phyloP scores from a whole-genome alignment of 2,113 vertebrate species.

The Myrmecobius fasciatus region DNA sequence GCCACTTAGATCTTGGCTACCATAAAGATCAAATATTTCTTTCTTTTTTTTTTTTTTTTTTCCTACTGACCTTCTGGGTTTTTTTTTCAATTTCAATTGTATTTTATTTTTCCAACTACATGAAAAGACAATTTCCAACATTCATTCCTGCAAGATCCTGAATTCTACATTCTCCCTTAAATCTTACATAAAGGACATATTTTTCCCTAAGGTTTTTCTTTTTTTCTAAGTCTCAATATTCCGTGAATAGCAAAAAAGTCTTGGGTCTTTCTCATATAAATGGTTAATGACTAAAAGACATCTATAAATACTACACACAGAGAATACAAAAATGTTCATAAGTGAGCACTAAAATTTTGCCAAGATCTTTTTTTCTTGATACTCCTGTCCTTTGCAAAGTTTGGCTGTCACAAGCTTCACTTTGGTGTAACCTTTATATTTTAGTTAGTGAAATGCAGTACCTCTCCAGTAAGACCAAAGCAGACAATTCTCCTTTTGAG shows the following conservation, averaged over 20 bases:
- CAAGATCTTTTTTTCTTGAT: not conserved
- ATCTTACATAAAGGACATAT: not conserved
- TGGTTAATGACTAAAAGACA: not conserved
- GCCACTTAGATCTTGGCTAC: not conserved
- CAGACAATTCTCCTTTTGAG: slow-evolving; percentile 1
- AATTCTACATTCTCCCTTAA: not conserved
- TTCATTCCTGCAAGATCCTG: no score
- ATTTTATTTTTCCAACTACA: no score
- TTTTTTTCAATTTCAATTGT: no score
- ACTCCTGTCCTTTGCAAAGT: not conserved
- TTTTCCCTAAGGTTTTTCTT: no score
- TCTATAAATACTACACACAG: not conserved
- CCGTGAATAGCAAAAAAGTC: not conserved
- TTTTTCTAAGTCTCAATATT: not conserved
- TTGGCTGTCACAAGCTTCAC: not conserved
- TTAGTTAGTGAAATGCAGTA: not conserved
- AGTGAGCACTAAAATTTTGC: not conserved
- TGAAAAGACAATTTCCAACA: no score
- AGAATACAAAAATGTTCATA: not conserved
- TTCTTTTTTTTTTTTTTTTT: not conserved
- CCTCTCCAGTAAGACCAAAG: not conserved
- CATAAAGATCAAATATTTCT: not conserved
- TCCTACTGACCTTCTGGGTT: no score
- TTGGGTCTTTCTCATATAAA: not conserved
- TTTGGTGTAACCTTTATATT: not conserved